Base-by-base conservation (phyloP, 1,140 invertebrate genomes). In the Eufriesea mexicana region DNA sequence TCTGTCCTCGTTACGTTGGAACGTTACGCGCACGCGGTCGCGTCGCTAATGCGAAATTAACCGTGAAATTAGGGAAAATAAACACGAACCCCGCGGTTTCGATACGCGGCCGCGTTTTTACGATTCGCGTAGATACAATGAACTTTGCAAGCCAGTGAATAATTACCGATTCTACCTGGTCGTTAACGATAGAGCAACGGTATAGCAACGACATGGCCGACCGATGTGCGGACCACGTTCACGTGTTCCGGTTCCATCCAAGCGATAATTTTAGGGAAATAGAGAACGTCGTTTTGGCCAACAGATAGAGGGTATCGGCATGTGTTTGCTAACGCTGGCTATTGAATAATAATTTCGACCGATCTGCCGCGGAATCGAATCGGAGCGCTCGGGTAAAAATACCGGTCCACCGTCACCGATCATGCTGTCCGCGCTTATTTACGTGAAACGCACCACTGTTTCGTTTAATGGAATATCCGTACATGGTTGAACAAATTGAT, bases 251-350 rank as follows among this genome's bases (percentile, higher is more conserved):
- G 51, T 67, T 71, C 49, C 28, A n/a, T 59, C 59, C 51, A 57
- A 35, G 35, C 57, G 79, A 77, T 87, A 67, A 86, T 83, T 87
- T 86, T 61, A 25, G 62, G 47, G n/a, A 79, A 82, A 76, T 75
- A 59, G 75, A 78, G 57, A 62, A 64, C 51, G 45, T 35, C 62
- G 61, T 35, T 59, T 70, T 28, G 66, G 25, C 66, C 55, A 57
- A 81, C 55, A 47, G 28, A 47, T 54, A 47, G 49, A 55, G 23
- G 16, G n/a, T 23, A 57, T 70, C 16, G 16, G 23, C 35, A 1
- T 10, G 18, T 62, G 55, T 83, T 77, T 80, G 55, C 79, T 79
- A 51, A 80, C 70, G 51, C 23, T 8, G 18, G n/a, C 57, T n/a
- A 45, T 57, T 35, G 28, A 66, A 83, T 83, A 78, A 84, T 83